Base-by-base conservation (phyloP, 2,797 vertebrate genomes). In the Manis pentadactyla region DNA sequence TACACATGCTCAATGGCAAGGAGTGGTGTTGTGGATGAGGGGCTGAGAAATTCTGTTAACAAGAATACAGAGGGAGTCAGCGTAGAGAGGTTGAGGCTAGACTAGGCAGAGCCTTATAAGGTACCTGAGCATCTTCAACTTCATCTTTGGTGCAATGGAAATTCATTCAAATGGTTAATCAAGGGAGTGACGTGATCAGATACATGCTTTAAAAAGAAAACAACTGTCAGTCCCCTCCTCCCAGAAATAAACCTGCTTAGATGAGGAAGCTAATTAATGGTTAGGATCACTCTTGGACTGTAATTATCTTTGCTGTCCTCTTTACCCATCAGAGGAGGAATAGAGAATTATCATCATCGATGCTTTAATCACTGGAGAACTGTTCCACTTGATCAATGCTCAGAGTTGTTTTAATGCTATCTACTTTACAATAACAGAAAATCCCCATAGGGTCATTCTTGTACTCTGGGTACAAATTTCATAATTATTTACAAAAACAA, bases 331-430 rank as follows among this genome's bases (percentile, higher is more conserved):
- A 69, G 37, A 96, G 55, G 21, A 89, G 37, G 49, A 78, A 81
- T 49, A 91, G 63, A 96, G 96, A 97, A 95, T 95, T 85, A 88
- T 91, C 94, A 71, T 91, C 96, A 86, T 10, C 84, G 96, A 94
- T 93, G 79, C 51, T 95, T 89, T 97, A 96, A 95, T 97, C 95
- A 96, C 96, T 69, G 39, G 93, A 96, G 89, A 94, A 96, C 86
- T 53, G 19, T 96, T 96, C 78, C 64, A 93, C 61, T 94, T 96
- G 96, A 97, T 95, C 91, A 88, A 74, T 97, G 83, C 74, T 95
- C 74, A 89, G 78, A 86, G 61, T 96, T 97, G 31, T 81, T 94
- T 92, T 82, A 84, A 57, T 84, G 55, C 42, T 59, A 55, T 95
- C 81, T 94, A 93, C 64, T 92, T 92, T 87, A 81, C 69, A 94